Conservation (phyloP, 2,888 invertebrate species). For the Aphelenchoides bicaudatus region DNA sequence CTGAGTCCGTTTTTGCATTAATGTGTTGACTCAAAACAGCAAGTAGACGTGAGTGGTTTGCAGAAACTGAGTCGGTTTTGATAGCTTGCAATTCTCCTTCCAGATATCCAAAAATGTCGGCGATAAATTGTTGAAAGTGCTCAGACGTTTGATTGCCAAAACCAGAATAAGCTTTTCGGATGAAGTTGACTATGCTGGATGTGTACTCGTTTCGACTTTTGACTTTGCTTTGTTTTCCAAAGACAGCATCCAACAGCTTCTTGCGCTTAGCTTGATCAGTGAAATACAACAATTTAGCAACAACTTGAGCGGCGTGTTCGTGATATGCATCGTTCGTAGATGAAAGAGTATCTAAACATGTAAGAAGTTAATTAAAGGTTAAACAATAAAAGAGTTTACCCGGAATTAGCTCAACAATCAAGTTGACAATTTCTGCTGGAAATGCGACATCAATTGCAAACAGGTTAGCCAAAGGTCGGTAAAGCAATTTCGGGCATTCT, state of each 20-base stretch:
- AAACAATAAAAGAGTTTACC: neutral
- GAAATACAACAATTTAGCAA: neutral
- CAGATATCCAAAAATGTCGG: no score
- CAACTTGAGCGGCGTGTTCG: slow-evolving; percentile 10
- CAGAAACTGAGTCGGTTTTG: neutral
- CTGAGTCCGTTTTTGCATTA: neutral
- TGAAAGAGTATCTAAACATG: slow-evolving; percentile 8
- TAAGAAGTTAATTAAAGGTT: neutral
- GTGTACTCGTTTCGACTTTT: slow-evolving; percentile 7
- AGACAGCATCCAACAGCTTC: slow-evolving; percentile 6
- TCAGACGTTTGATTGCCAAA: neutral
- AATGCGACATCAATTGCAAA: neutral
- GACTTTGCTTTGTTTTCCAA: slow-evolving; percentile 15
- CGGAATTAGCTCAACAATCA: slow-evolving; percentile 12
- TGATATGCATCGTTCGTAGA: slow-evolving; percentile 15
- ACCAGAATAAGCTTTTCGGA: neutral
- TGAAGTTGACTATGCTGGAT: neutral
- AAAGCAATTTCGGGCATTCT: slow-evolving; percentile 12
- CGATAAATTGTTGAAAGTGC: no score
- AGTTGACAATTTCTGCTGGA: slow-evolving; percentile 3
- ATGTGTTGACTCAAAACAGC: neutral
- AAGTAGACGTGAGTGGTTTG: neutral
- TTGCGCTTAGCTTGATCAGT: slow-evolving; percentile 2
- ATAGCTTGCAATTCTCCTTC: neutral
- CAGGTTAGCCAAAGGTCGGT: neutral